These are phyloP conservation scores for Xenopus borealis DNA, from an alignment of 2,113 vertebrate species.

Conservation along the genomic window DNA sequence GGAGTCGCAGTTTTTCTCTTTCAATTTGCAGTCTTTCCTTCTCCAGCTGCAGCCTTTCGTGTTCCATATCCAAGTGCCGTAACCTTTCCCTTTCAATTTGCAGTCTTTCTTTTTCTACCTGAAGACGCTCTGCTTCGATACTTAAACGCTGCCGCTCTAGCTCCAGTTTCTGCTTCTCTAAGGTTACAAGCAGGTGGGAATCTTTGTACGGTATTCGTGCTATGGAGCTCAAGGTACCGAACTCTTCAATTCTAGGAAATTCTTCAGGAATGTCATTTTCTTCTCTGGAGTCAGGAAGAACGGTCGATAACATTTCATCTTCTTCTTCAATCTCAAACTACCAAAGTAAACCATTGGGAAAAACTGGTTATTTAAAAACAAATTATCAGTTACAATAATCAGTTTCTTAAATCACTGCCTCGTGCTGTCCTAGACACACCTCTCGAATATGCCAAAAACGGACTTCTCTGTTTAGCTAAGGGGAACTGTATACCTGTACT, in stretches of 20 bases:
- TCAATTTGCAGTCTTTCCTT: conserved; percentile 84
- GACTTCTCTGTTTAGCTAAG: no score
- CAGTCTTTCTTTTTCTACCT: conserved; percentile 84
- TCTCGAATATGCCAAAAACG: no score
- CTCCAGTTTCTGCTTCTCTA: conserved; percentile 89
- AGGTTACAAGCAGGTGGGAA: conserved; percentile 74
- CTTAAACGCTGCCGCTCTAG: conserved; percentile 84
- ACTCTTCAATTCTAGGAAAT: conserved; percentile 80
- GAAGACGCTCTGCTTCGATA: conserved; percentile 81
- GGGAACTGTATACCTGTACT: no score
- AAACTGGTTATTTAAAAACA: neutral
- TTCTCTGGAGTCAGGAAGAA: conserved; percentile 81
- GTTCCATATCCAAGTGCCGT: conserved; percentile 76
- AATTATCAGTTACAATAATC: neutral
- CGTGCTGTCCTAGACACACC: no score
- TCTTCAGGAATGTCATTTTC: conserved; percentile 74
- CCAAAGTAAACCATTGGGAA: conserved; percentile 22
- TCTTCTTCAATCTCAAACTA: conserved; percentile 83
- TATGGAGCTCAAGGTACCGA: conserved; percentile 75
- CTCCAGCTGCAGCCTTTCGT: conserved; percentile 81
- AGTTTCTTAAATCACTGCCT: neutral
- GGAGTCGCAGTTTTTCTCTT: conserved; percentile 76
- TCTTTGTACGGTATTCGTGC: conserved; percentile 68
- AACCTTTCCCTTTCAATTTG: conserved; percentile 83
- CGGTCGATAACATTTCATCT: conserved; percentile 85